Base-by-base conservation (phyloP, 2,888 invertebrate genomes). In the Campopleginae sp. region DNA sequence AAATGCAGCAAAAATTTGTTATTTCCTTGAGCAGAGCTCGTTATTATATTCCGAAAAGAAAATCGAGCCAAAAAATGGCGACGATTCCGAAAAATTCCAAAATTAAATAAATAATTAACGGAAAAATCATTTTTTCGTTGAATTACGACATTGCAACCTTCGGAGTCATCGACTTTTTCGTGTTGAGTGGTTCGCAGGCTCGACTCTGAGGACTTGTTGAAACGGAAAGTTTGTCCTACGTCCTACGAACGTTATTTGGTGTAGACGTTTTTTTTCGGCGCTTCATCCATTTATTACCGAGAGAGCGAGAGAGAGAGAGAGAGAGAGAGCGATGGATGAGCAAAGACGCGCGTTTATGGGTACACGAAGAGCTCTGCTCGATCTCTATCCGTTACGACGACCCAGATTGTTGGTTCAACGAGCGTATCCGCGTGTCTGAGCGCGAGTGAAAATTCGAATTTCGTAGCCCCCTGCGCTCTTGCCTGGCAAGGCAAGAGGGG, bases 311-410 rank as follows among this genome's bases (percentile, higher is more conserved):
- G 58, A 44, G 19, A 63, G 27, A 61, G 70, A 81, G 70, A 70
- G 33, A 46, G 31, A 66, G 42, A 70, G 33, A 71, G 77, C 54
- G 19, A 33, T 38, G 44, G 58, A 48, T n/a, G 63, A 54, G 44
- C 23, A 42, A 65, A 72, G 48, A 74, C 44, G 66, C 42, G 72
- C 27, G 14, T 23, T 23, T 19, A 48, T 71, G 61, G 58, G 31
- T 54, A 61, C 44, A 71, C 70, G 79, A 71, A 71, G 81, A 76
- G 81, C 77, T 66, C 46, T 14, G 74, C 80, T 72, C 82, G 85
- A 85, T 85, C 85, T 85, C 85, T 85, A 85, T 85, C 85, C 85
- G 85, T 82, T 85, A 85, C 85, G 85, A 74, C 82, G 85, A 85
- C 85, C 85, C 85, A 85, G 82, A 85, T 85, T 80, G 77, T 82